Conservation (phyloP, 2,797 vertebrate species). For the Cuniculus paca region DNA sequence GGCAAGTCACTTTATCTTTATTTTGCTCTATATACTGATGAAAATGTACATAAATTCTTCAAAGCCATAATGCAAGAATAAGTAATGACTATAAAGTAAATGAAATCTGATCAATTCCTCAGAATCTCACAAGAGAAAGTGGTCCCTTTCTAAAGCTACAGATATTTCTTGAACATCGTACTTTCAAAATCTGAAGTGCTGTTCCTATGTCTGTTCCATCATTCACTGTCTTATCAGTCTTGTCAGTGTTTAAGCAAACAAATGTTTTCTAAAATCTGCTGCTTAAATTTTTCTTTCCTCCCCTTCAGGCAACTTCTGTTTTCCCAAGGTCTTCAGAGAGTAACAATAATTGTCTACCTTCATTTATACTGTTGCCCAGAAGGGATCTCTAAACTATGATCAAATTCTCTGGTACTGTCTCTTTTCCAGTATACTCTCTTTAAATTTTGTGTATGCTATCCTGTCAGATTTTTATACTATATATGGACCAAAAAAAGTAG, state of each 20-base stretch:
- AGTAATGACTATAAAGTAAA: not conserved
- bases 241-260: not conserved
- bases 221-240: not conserved
- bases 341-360: constrained; percentile 34
- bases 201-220: not conserved
- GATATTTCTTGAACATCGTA: not conserved
- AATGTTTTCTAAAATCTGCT: not conserved
- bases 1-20: not conserved
- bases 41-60: not conserved
- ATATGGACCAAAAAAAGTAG: not conserved
- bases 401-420: not conserved
- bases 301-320: constrained; percentile 46
- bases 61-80: constrained; percentile 18
- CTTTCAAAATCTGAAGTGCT: not conserved
- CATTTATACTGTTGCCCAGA: constrained; percentile 50
- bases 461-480: not conserved
- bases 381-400: not conserved
- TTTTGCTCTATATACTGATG: not conserved
- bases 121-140: constrained; percentile 28
- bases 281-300: not conserved
- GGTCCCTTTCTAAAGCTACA: not conserved
- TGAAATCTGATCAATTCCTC: not conserved
- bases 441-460: not conserved
- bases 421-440: not conserved
- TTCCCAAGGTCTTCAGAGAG: constrained; percentile 26